These are phyloP conservation scores for Percina caprodes DNA, from an alignment of 2,113 vertebrate genomes.

Conservation along the genomic window DNA sequence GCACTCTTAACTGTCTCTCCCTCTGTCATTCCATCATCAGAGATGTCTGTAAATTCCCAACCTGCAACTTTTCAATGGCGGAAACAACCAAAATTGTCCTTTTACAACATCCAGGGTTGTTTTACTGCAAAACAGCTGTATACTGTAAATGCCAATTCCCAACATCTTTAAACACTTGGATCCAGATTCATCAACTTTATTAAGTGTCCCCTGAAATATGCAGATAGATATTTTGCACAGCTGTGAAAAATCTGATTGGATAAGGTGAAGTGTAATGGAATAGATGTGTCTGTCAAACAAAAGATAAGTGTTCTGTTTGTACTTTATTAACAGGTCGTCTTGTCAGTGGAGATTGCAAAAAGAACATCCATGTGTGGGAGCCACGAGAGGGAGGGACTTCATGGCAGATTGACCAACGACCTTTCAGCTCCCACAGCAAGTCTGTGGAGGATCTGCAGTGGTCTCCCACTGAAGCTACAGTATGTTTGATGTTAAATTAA, in stretches of 20 bases:
- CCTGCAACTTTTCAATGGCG: not conserved
- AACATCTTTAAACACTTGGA: not conserved
- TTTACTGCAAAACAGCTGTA: not conserved
- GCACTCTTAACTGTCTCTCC: not conserved
- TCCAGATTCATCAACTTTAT: not conserved
- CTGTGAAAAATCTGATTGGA: not conserved
- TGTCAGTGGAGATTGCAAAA: constrained; percentile 90
- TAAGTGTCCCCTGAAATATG: not conserved
- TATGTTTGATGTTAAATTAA: constrained; percentile 63
- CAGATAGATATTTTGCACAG: not conserved
- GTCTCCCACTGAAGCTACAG: constrained; percentile 93
- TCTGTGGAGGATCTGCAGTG: constrained; percentile 95
- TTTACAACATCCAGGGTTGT: not conserved
- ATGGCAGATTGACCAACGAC: constrained; percentile 92
- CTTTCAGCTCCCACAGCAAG: constrained; percentile 89
- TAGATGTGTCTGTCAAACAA: not conserved
- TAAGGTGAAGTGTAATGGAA: not conserved
- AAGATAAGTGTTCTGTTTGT: not conserved
- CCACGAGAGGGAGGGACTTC: constrained; percentile 86
- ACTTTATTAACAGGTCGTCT: constrained; percentile 84
- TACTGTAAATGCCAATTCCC: not conserved
- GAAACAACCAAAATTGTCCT: not conserved
- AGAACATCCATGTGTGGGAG: constrained; percentile 93
- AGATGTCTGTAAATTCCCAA: not conserved
- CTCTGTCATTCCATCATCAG: not conserved